Percentiles rank a stretch among this genome's conserved stretches.
Evolutionary conservation across 2,888 invertebrate genomes (phyloP).

Genomic region (Thymelicus lineola): DNA sequence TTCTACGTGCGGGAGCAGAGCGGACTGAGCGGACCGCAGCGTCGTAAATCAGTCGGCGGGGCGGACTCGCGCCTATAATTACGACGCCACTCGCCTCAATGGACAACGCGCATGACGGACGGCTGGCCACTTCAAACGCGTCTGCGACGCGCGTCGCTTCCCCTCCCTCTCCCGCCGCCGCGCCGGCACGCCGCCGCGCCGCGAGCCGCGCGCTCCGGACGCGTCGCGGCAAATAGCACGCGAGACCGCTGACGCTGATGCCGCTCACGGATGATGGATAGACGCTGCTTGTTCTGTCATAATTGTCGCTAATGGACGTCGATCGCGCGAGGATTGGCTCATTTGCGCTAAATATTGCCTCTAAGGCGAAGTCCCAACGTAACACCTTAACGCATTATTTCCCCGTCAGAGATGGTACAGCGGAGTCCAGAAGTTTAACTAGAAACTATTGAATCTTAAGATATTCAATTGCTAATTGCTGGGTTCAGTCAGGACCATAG

Average conservation of each 20-base stretch:
- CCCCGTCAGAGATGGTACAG: too few species aligned
- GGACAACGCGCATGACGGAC: constrained; percentile 32
- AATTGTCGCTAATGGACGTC: constrained; percentile 13
- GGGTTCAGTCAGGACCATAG: too few species aligned
- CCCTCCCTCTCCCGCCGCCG: neutral
- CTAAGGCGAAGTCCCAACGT: neutral
- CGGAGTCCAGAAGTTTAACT: too few species aligned
- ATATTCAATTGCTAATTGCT: too few species aligned
- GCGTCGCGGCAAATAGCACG: constrained; percentile 22
- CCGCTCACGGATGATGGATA: constrained; percentile 2
- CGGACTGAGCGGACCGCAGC: constrained; percentile 36
- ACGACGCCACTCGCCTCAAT: constrained; percentile 45
- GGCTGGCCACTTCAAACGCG: constrained; percentile 32
- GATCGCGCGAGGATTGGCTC: constrained; percentile 4
- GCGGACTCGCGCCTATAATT: constrained; percentile 52
- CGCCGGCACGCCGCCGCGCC: constrained; percentile 1
- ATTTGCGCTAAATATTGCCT: constrained; percentile 10
- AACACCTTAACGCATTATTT: too few species aligned
- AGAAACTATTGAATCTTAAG: too few species aligned
- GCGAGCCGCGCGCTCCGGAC: constrained; percentile 11
- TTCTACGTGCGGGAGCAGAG: constrained; percentile 26
- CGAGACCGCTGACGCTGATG: constrained; percentile 6
- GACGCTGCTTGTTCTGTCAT: constrained; percentile 2
- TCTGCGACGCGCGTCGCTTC: constrained; percentile 7
- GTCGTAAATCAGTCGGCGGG: constrained; percentile 71